Percentiles rank a stretch among this genome's conserved stretches.
phyloP scores from a whole-genome alignment of 2,888 invertebrate species.

The Pristionchus maxplancki region DNA sequence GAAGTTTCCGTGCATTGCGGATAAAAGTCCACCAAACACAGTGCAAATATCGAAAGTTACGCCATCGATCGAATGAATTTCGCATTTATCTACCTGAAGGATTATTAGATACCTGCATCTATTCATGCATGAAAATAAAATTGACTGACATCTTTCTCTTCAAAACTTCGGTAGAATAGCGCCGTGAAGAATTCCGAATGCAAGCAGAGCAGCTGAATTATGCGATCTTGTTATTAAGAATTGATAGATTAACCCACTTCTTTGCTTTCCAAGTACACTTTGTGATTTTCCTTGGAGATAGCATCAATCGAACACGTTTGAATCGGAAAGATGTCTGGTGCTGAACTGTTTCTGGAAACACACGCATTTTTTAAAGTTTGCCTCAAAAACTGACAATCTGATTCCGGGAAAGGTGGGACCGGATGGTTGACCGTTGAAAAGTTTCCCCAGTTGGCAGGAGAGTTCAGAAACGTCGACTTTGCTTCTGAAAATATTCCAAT shows the following conservation, averaged over 20 bases:
- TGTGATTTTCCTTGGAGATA: not conserved
- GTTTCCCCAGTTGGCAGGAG: not conserved
- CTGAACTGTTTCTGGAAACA: too few relatives aligned
- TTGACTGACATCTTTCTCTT: not conserved
- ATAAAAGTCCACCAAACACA: not conserved
- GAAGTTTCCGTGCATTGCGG: not conserved
- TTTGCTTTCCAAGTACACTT: not conserved
- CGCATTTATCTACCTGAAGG: not conserved
- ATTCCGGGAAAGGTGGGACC: too few relatives aligned
- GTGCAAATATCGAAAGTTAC: not conserved
- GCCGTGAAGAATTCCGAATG: not conserved
- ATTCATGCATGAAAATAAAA: too few relatives aligned
- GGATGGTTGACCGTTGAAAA: not conserved
- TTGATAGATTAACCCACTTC: not conserved
- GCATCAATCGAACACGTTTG: not conserved
- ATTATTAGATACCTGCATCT: too few relatives aligned
- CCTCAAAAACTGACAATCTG: not conserved
- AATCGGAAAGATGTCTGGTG: not conserved
- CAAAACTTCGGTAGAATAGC: not conserved
- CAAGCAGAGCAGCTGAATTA: not conserved
- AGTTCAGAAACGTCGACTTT: not conserved
- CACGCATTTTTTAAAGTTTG: not conserved
- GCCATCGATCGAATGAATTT: not conserved
- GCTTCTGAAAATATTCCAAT: not conserved
- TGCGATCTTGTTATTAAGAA: not conserved